Conservation (phyloP, 2,888 invertebrate genomes). For the Dichetophora obliterata region DNA sequence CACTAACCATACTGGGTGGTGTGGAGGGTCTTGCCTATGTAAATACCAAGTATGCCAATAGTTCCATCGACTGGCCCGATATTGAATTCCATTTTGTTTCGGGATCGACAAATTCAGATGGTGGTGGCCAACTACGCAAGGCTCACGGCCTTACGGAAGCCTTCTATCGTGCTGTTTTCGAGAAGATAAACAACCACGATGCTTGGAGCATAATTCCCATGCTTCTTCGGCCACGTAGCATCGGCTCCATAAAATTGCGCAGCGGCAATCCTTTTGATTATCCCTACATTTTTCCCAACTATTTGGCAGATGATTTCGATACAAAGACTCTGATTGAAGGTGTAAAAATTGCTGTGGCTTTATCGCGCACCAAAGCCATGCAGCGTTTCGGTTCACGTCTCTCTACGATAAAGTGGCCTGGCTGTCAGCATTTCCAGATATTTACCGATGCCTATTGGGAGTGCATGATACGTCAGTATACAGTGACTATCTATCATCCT, state of each 20-base stretch:
- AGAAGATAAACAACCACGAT: slow-evolving; percentile 81
- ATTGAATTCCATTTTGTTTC: slow-evolving; percentile 91
- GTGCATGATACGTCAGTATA: slow-evolving; percentile 87
- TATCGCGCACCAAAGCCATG: slow-evolving; percentile 85
- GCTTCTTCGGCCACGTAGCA: slow-evolving; percentile 86
- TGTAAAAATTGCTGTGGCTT: slow-evolving; percentile 84
- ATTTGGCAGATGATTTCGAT: slow-evolving; percentile 85
- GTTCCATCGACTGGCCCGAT: slow-evolving; percentile 86
- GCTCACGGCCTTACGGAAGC: slow-evolving; percentile 82
- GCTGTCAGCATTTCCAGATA: slow-evolving; percentile 77
- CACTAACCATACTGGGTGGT: slow-evolving; percentile 87
- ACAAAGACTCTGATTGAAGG: slow-evolving; percentile 86
- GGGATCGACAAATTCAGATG: slow-evolving; percentile 88
- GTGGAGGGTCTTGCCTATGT: slow-evolving; percentile 92
- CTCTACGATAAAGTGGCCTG: slow-evolving; percentile 81
- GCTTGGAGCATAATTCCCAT: slow-evolving; percentile 89
- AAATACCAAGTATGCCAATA: slow-evolving; percentile 87
- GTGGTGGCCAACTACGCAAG: slow-evolving; percentile 84
- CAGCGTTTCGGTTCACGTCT: slow-evolving; percentile 80
- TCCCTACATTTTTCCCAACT: slow-evolving; percentile 93
- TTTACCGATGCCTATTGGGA: slow-evolving; percentile 87
- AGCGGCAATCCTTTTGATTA: slow-evolving; percentile 88
- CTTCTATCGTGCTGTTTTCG: slow-evolving; percentile 82
- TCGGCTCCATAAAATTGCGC: slow-evolving; percentile 84
- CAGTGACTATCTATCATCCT: slow-evolving; percentile 88